phyloP scores from a whole-genome alignment of 2,797 vertebrate species.

The Periophthalmus magnuspinnatus region DNA sequence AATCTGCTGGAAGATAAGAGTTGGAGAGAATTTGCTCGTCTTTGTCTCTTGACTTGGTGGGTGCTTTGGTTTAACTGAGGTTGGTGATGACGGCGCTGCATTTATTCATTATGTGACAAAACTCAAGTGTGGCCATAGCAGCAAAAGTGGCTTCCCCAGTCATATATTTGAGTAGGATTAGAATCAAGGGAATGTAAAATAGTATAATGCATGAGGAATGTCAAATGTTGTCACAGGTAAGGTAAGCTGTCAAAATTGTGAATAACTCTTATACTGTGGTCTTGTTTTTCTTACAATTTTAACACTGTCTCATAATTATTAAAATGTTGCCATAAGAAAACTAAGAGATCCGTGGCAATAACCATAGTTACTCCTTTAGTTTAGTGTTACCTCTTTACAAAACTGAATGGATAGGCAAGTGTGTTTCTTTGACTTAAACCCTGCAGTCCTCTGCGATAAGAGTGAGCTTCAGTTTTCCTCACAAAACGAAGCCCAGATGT shows the following conservation, averaged over 20 bases:
- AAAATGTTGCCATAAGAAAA: no score
- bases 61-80: slow-evolving; percentile 64
- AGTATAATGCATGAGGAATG: no score
- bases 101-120: slow-evolving; percentile 80
- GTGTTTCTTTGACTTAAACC: slow-evolving; percentile 43
- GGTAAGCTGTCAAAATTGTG: no score
- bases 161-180: slow-evolving; percentile 22
- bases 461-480: slow-evolving; percentile 64
- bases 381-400: not conserved
- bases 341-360: not conserved
- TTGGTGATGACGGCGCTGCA: slow-evolving; percentile 61
- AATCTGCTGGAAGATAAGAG: slow-evolving; percentile 89
- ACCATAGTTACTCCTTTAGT: not conserved
- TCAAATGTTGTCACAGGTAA: no score
- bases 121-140: slow-evolving; percentile 80
- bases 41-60: slow-evolving; percentile 43
- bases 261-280: no score
- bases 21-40: slow-evolving; percentile 69
- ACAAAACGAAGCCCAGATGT: slow-evolving; percentile 34
- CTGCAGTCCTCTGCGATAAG: slow-evolving; percentile 65
- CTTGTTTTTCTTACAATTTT: no score
- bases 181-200: not conserved
- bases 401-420: not conserved
- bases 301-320: no score
- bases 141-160: slow-evolving; percentile 77